Conservation (phyloP, 1,140 invertebrate genomes). For the Drosophila subpulchrella region DNA sequence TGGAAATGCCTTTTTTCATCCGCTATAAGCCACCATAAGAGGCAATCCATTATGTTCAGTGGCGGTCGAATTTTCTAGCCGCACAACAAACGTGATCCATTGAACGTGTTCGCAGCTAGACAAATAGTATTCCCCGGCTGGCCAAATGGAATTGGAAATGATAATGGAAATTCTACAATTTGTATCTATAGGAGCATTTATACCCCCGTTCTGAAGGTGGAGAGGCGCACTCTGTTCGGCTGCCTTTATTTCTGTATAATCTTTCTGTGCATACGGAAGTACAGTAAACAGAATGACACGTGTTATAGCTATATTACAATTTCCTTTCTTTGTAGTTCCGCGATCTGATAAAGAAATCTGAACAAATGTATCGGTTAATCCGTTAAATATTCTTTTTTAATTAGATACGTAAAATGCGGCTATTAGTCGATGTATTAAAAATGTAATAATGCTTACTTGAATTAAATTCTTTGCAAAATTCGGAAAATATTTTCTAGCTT, state of each 20-base stretch:
- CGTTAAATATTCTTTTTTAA: neutral
- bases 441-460: neutral
- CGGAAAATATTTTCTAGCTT: too few species aligned
- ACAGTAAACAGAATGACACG: slow-evolving; percentile 16
- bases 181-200: slow-evolving; percentile 14
- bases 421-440: neutral
- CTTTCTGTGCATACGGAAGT: slow-evolving; percentile 40
- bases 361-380: neutral
- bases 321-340: slow-evolving; percentile 1
- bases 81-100: slow-evolving; percentile 36
- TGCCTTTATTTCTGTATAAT: slow-evolving; percentile 29
- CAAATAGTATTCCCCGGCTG: slow-evolving; percentile 20
- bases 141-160: slow-evolving; percentile 42
- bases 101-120: slow-evolving; percentile 29
- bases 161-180: slow-evolving; percentile 40
- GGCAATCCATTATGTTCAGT: slow-evolving; percentile 40
- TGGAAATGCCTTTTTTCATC: slow-evolving; percentile 23
- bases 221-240: slow-evolving; percentile 1
- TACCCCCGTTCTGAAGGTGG: neutral
- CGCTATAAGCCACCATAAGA: slow-evolving; percentile 6
- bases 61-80: slow-evolving; percentile 16
- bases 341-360: neutral
- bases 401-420: too few species aligned
- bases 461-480: too few species aligned
- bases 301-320: slow-evolving; percentile 21